These are phyloP conservation scores for Myotis daubentonii DNA, from an alignment of 2,797 vertebrate genomes.

Conservation along the genomic window DNA sequence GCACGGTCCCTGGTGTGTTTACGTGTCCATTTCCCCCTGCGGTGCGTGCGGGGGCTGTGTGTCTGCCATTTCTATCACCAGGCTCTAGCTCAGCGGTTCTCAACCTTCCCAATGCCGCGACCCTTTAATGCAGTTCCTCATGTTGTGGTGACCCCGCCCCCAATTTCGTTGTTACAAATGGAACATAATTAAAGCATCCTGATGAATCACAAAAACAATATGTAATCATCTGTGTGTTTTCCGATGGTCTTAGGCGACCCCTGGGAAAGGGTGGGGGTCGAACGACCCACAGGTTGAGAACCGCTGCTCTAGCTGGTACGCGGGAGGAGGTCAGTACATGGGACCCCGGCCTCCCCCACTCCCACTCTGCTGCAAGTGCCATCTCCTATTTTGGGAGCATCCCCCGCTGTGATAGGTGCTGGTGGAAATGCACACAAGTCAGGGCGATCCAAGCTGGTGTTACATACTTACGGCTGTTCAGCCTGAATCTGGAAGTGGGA, in stretches of 20 bases:
- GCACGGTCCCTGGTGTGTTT: not conserved
- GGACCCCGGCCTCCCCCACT: not conserved
- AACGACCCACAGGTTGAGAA: too few species aligned
- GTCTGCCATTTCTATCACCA: not conserved
- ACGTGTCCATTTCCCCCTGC: not conserved
- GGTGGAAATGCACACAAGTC: not conserved
- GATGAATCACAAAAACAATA: too few species aligned
- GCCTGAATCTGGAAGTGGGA: constrained; percentile 6
- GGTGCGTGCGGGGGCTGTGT: not conserved
- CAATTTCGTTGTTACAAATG: too few species aligned
- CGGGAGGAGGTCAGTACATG: not conserved
- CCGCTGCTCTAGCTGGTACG: not conserved
- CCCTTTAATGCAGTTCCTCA: too few species aligned
- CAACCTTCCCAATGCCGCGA: too few species aligned
- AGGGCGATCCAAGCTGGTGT: constrained; percentile 22
- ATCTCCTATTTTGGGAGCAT: not conserved
- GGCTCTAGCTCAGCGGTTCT: not conserved
- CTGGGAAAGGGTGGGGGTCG: too few species aligned
- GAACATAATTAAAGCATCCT: too few species aligned
- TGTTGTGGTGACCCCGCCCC: too few species aligned
- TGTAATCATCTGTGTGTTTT: too few species aligned
- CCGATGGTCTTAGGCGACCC: too few species aligned
- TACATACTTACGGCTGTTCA: constrained; percentile 75
- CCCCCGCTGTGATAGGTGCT: not conserved
- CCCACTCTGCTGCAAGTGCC: not conserved